Conservation (phyloP, 1,140 invertebrate genomes). For the Carcinoscorpius rotundicauda region DNA sequence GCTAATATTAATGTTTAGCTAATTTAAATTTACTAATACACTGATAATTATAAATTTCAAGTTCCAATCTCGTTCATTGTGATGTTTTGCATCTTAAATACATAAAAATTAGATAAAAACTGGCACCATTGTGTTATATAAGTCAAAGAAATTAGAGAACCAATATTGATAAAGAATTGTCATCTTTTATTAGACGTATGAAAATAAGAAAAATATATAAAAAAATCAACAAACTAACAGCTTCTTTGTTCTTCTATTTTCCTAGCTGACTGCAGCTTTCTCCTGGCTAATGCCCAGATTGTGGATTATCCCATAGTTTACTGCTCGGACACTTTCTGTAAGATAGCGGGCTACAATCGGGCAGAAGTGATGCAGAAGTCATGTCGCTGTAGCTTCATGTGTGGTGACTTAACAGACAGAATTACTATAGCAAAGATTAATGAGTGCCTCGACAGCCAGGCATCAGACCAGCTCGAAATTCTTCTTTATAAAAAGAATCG, state of each 20-base stretch:
- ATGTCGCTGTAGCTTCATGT: slow-evolving; percentile 95
- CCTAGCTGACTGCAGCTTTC: slow-evolving; percentile 94
- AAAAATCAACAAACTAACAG: too few species aligned
- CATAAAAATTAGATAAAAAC: too few species aligned
- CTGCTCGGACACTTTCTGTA: slow-evolving; percentile 99
- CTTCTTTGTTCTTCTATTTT: slow-evolving; percentile 19
- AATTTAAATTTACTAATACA: too few species aligned
- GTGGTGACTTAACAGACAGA: slow-evolving; percentile 95
- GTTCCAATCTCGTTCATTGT: too few species aligned
- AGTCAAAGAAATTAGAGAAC: too few species aligned
- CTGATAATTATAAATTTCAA: too few species aligned
- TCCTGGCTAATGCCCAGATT: slow-evolving; percentile 98
- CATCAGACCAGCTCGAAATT: slow-evolving; percentile 89
- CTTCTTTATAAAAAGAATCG: slow-evolving; percentile 99
- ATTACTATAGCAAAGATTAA: slow-evolving; percentile 87
- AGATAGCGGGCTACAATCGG: slow-evolving; percentile 96
- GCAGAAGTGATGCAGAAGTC: slow-evolving; percentile 92
- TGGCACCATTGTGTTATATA: too few species aligned
- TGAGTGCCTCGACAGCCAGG: slow-evolving; percentile 82
- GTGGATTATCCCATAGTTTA: slow-evolving; percentile 99
- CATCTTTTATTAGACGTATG: too few species aligned
- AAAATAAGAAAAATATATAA: too few species aligned
- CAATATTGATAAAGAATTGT: too few species aligned
- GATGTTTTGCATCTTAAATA: too few species aligned
- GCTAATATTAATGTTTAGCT: too few species aligned